Percentiles rank a stretch among this genome's conserved stretches.
Evolutionary conservation across 2,113 vertebrate species (phyloP).

Genomic region (Catharus bicknelli): DNA sequence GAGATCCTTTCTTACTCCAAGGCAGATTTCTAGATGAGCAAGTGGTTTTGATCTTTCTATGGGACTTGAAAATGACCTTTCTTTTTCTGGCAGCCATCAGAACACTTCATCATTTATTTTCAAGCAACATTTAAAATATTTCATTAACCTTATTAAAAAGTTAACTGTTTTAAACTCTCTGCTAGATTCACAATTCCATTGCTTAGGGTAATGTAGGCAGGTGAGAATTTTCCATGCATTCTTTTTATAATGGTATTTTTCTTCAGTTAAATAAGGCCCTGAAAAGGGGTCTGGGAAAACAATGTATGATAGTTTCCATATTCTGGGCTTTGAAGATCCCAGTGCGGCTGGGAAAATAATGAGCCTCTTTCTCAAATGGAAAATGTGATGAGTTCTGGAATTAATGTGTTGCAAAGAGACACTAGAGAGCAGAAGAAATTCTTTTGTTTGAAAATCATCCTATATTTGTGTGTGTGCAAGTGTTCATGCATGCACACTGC

Average conservation of each 20-base stretch:
- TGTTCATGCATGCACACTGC: not conserved
- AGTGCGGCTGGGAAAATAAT: constrained; percentile 2
- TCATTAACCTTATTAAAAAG: not conserved
- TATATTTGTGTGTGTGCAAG: not conserved
- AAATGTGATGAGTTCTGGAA: constrained; percentile 38
- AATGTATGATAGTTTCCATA: constrained; percentile 25
- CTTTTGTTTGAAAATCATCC: constrained; percentile 3
- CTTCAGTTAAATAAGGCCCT: not conserved
- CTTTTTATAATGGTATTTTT: not conserved
- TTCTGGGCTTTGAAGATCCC: constrained; percentile 4
- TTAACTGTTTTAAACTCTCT: not conserved
- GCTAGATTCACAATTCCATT: not conserved
- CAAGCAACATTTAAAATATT: not conserved
- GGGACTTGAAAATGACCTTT: not conserved
- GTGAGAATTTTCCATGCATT: not conserved
- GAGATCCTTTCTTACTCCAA: constrained; percentile 20
- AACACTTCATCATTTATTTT: not conserved
- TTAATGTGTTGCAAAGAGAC: not conserved
- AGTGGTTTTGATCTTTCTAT: not conserved
- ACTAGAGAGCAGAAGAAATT: not conserved
- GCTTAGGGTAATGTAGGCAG: not conserved
- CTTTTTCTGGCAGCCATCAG: not conserved
- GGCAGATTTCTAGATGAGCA: not conserved
- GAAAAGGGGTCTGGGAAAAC: constrained; percentile 20
- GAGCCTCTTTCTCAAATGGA: constrained; percentile 30